Evolutionary conservation across 2,113 vertebrate genomes (phyloP), one percentile per base, ranked within the genome.

Genomic region (Lutjanus erythropterus): DNA sequence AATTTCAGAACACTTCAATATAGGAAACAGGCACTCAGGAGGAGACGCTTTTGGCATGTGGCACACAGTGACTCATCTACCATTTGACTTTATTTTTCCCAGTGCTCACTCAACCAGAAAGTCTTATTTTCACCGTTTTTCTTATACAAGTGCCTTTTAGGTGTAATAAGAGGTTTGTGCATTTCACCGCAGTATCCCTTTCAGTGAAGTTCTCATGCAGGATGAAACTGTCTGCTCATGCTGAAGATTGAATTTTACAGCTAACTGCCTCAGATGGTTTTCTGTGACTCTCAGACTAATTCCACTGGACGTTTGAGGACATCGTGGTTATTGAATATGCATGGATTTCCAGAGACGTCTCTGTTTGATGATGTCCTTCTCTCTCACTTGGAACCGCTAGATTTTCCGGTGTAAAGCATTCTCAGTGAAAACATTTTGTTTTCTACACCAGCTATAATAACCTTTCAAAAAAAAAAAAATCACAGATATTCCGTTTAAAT

Each of bases 1-100:
- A 66, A 39, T 31, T 62, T n/a, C 4, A 58, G 27, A 76, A 44
- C 71, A 49, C 37, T 60, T 67, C 10, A 27, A 47, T 2, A 9
- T 4, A 37, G 35, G 49, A 69, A 66, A 70, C 44, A 15, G 55
- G 0, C 14, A n/a, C 50, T 81, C 15, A 52, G 39, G 23, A 71
- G 25, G 72, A 73, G 65, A 60, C 9, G 2, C 8, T 52, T 80
- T 83, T 78, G 61, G 61, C 62, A 46, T 78, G 75, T 73, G 33
- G 67, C 58, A 59, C 72, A 67, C 41, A 62, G 60, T 88, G 86
- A 90, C 64, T 85, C 71, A 85, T 73, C 18, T 14, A 64, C 37
- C 33, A 12, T 65, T 65, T 14, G 15, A 16, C n/a, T 60, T 75
- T 49, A n/a, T 46, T 50, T 61, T 14, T 39, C 29, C 33, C 21